Percentiles rank a stretch among this genome's conserved stretches.
These are phyloP conservation scores for Archips crataeganus DNA, from an alignment of 2,888 invertebrate genomes.

Conservation along the genomic window DNA sequence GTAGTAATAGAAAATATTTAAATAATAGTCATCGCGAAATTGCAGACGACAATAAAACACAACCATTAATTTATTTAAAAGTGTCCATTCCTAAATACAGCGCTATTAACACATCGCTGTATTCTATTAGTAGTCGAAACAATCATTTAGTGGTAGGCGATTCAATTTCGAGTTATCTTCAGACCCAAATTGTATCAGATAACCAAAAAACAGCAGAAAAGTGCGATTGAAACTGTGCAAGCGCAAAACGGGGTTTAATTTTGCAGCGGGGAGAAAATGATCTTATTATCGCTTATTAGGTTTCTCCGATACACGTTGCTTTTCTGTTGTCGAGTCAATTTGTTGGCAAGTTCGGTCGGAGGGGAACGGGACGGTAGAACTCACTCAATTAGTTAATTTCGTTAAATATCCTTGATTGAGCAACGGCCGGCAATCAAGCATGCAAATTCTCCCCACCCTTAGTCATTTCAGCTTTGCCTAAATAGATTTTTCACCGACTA, in stretches of 20 bases:
- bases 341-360: conserved; percentile 56
- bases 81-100: neutral
- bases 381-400: conserved; percentile 85
- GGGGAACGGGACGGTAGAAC: conserved; percentile 58
- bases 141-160: conserved; percentile 12
- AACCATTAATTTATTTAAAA: neutral
- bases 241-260: conserved; percentile 23
- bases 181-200: conserved; percentile 12
- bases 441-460: conserved; percentile 72
- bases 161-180: conserved; percentile 5
- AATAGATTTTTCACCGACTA: conserved; percentile 59
- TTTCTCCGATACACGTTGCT: conserved; percentile 70
- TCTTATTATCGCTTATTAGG: conserved; percentile 73
- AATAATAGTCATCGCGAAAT: neutral
- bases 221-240: conserved; percentile 8
- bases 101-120: conserved; percentile 2
- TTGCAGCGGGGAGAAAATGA: conserved; percentile 50
- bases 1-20: neutral
- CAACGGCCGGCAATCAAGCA: conserved; percentile 84
- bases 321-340: conserved; percentile 72
- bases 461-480: conserved; percentile 64
- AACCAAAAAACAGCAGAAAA: conserved; percentile 13
- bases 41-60: neutral
- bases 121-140: conserved; percentile 22
- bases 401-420: conserved; percentile 86